Conservation (phyloP, 2,888 invertebrate species). For the Pheosia tremula region DNA sequence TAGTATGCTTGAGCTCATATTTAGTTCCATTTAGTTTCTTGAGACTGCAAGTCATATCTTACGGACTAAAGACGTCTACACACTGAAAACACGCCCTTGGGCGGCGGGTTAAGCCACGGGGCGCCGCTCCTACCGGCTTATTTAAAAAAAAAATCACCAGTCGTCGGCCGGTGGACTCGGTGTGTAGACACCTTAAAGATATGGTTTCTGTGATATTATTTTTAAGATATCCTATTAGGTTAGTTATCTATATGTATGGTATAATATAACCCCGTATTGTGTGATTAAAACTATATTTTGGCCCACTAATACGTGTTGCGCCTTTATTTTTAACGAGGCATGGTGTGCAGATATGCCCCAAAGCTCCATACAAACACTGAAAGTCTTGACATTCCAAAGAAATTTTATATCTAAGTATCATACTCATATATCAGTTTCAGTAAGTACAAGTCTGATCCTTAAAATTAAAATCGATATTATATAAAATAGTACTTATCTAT, state of each 20-base stretch:
- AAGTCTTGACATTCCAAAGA: conserved; percentile 35
- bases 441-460: conserved; percentile 8
- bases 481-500: no score
- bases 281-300: conserved; percentile 48
- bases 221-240: conserved; percentile 49
- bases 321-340: conserved; percentile 29
- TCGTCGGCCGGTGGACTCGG: no score
- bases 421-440: conserved; percentile 9
- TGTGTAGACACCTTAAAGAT: no score
- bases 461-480: no score
- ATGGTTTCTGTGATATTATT: conserved; percentile 77
- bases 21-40: conserved; percentile 48
- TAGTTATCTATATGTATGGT: conserved; percentile 38
- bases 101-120: no score
- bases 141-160: no score
- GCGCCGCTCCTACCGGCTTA: no score
- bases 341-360: conserved; percentile 25
- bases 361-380: conserved; percentile 27
- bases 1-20: conserved; percentile 47
- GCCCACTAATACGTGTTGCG: conserved; percentile 40
- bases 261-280: conserved; percentile 40
- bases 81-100: no score
- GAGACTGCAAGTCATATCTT: conserved; percentile 70
- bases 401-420: conserved; percentile 14
- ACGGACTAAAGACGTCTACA: conserved; percentile 46